phyloP scores from a whole-genome alignment of 2,797 vertebrate genomes.

The Leuciscus waleckii region DNA sequence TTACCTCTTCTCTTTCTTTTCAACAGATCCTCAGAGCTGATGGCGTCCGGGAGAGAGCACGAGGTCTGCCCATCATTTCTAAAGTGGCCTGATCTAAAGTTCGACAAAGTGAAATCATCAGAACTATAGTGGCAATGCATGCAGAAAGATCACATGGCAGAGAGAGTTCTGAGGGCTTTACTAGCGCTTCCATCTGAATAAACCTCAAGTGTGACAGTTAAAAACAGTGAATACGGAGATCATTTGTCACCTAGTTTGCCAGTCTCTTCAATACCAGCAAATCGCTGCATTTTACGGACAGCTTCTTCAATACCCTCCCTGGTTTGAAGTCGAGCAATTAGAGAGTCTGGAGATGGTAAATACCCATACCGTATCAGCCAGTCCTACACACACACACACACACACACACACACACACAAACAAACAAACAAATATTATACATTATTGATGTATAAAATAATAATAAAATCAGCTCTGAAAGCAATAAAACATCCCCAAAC shows the following conservation, averaged over 20 bases:
- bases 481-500: background rate
- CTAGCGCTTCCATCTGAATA: background rate
- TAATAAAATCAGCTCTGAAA: background rate
- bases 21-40: slow-evolving; percentile 78
- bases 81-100: slow-evolving; percentile 69
- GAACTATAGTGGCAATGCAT: background rate
- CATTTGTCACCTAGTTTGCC: slow-evolving; percentile 80
- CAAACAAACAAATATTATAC: background rate
- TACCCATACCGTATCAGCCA: slow-evolving; percentile 90
- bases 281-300: slow-evolving; percentile 86
- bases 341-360: slow-evolving; percentile 80
- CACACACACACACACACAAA: slow-evolving; percentile 16
- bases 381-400: slow-evolving; percentile 74
- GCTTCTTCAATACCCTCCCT: slow-evolving; percentile 77
- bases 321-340: slow-evolving; percentile 81
- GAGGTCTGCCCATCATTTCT: slow-evolving; percentile 79
- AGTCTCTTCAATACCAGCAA: slow-evolving; percentile 80
- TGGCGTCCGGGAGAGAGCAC: slow-evolving; percentile 89
- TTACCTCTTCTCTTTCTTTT: slow-evolving; percentile 65
- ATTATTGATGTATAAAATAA: background rate
- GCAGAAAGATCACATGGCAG: background rate
- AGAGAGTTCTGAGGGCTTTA: background rate
- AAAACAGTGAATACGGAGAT: background rate
- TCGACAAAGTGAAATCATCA: background rate
- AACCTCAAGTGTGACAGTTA: background rate